Percentiles rank a stretch among this genome's conserved stretches.
Evolutionary conservation across 2,888 invertebrate species (phyloP).

Genomic region (Drosophila nigricruria): DNA sequence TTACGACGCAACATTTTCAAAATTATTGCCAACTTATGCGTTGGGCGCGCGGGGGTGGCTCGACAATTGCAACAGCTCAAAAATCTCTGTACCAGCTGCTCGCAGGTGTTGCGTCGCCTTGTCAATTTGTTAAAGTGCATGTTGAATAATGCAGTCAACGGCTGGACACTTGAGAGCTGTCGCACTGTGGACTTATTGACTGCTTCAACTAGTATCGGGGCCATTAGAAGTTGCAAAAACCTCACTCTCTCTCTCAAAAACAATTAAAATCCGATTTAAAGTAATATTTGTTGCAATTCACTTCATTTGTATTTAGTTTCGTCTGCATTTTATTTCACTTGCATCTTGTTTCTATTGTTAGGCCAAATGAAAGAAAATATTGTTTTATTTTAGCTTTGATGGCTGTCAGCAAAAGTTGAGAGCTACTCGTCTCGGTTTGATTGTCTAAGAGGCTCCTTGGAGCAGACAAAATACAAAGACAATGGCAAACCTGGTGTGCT

Average conservation of each 20-base stretch:
- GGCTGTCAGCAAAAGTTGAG: constrained; percentile 35
- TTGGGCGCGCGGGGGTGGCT: neutral
- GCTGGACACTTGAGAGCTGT: constrained; percentile 25
- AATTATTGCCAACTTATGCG: constrained; percentile 48
- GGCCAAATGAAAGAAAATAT: constrained; percentile 14
- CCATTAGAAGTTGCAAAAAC: too few species aligned
- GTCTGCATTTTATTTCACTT: constrained; percentile 9
- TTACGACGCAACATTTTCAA: constrained; percentile 37
- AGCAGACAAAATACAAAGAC: constrained; percentile 13
- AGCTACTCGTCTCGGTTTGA: constrained; percentile 53
- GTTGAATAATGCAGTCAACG: constrained; percentile 62
- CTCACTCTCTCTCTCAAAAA: too few species aligned
- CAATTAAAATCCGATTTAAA: constrained; percentile 63
- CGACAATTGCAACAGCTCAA: constrained; percentile 2
- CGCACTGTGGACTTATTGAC: constrained; percentile 32
- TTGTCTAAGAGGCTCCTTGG: constrained; percentile 32
- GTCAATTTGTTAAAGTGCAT: constrained; percentile 76
- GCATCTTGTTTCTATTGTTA: neutral
- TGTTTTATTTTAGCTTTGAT: neutral
- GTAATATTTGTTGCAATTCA: constrained; percentile 18
- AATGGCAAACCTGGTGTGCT: constrained; percentile 13
- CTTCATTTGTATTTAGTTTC: constrained; percentile 12
- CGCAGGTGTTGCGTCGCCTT: constrained; percentile 33
- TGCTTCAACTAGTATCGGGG: constrained; percentile 26
- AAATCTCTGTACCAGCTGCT: constrained; percentile 27